Percentiles rank a stretch among this genome's conserved stretches.
Evolutionary conservation across 2,797 vertebrate genomes (phyloP).

Genomic region (Myoxocephalus aenaeus): DNA sequence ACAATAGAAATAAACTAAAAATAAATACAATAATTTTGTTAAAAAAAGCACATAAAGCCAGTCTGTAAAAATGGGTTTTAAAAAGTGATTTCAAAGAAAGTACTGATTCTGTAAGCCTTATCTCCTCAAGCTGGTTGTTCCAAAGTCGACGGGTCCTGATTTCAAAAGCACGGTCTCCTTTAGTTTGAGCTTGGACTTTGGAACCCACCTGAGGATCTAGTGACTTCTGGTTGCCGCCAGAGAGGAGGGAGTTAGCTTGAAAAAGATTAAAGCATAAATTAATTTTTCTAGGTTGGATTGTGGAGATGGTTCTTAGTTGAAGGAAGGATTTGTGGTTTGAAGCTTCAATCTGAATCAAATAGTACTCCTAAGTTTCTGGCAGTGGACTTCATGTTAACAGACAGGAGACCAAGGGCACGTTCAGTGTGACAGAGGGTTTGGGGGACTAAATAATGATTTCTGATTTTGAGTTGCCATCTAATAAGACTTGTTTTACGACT

Average conservation of each 20-base stretch:
- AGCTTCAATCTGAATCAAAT: background rate
- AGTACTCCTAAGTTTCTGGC: background rate
- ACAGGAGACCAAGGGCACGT: background rate
- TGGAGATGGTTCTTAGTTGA: background rate
- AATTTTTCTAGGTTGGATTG: background rate
- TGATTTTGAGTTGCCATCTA: background rate
- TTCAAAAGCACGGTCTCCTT: too few relatives aligned
- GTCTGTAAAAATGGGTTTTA: too few relatives aligned
- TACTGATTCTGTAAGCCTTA: too few relatives aligned
- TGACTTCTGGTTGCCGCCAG: background rate
- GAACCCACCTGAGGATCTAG: background rate
- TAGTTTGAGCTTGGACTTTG: too few relatives aligned
- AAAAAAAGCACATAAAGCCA: too few relatives aligned
- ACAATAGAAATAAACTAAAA: too few relatives aligned
- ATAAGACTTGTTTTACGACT: slow-evolving; percentile 50
- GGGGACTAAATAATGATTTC: background rate
- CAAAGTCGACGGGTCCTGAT: too few relatives aligned
- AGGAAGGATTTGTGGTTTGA: background rate
- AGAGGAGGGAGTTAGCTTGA: background rate
- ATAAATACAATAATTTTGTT: too few relatives aligned
- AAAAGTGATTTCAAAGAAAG: too few relatives aligned
- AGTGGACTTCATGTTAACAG: background rate
- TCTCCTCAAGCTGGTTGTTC: too few relatives aligned
- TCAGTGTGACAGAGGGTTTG: too few relatives aligned
- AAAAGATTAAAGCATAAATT: background rate